These are phyloP conservation scores for Pachyseris speciosa DNA, from an alignment of 64 coral and sea anemone species.

Conservation along the genomic window DNA sequence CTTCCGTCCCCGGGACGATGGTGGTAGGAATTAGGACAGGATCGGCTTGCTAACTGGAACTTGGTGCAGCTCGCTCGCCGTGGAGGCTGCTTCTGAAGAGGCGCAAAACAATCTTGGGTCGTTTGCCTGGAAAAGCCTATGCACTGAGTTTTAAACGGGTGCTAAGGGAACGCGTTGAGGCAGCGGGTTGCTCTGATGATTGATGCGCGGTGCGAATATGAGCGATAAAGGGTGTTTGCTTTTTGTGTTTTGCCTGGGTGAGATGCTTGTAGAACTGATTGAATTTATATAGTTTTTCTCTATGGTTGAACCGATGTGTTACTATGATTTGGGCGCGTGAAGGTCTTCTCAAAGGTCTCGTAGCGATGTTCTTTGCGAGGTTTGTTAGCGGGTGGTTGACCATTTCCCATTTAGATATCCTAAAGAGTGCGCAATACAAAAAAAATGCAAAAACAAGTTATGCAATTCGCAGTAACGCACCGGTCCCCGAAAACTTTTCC, in stretches of 20 bases:
- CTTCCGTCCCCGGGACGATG: no score
- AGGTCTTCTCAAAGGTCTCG: neutral
- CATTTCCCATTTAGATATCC: neutral
- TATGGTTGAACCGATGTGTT: neutral
- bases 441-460: no score
- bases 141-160: neutral
- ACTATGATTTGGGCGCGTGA: neutral
- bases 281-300: neutral
- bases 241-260: neutral
- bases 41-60: slow-evolving; percentile 8
- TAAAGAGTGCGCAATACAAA: no score
- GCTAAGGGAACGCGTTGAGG: neutral
- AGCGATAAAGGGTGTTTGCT: neutral
- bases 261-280: neutral
- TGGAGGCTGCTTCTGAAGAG: neutral
- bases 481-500: no score
- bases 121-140: neutral
- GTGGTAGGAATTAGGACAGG: neutral
- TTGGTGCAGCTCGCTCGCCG: neutral
- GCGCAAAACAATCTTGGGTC: neutral
- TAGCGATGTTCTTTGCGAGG: neutral
- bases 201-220: neutral
- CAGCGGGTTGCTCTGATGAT: no score
- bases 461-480: no score
- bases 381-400: neutral